These are phyloP conservation scores for Aplodontia rufa DNA, from an alignment of 2,113 vertebrate species.

Conservation along the genomic window DNA sequence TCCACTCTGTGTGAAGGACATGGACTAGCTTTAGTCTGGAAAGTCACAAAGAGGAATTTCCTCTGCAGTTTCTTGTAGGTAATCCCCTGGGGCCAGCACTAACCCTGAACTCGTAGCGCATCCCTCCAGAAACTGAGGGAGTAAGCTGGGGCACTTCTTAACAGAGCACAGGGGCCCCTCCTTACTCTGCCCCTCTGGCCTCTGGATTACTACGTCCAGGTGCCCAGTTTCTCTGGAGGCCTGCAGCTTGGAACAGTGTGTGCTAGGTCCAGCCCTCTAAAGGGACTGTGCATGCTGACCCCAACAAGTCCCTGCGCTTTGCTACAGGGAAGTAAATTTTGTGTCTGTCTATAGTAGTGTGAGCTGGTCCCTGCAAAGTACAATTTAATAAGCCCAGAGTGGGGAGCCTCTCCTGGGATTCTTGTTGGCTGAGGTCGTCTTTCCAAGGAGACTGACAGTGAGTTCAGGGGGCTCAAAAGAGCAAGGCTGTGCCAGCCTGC, in stretches of 20 bases:
- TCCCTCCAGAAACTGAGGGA: not conserved
- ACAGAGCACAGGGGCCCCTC: not conserved
- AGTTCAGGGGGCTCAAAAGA: fast-evolving
- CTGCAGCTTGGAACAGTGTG: not conserved
- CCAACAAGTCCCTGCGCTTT: not conserved
- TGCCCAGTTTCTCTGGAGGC: not conserved
- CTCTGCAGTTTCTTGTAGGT: not conserved
- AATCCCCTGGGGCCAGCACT: not conserved
- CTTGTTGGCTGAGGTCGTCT: not conserved
- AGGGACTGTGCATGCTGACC: fast-evolving
- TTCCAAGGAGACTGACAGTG: not conserved
- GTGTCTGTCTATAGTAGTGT: fast-evolving
- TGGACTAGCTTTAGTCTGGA: not conserved
- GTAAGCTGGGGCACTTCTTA: not conserved
- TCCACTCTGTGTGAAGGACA: not conserved
- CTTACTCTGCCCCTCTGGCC: not conserved
- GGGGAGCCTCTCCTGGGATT: not conserved
- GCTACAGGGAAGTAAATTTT: not conserved
- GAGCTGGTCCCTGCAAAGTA: not conserved
- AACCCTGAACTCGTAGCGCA: not conserved
- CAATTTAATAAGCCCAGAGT: not conserved
- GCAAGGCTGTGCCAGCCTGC: not conserved
- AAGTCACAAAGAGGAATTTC: not conserved
- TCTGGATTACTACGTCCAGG: fast-evolving
- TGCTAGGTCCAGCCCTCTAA: too few relatives aligned